Percentiles rank a stretch among this genome's conserved stretches.
phyloP scores from a whole-genome alignment of 1,140 invertebrate species.

The Bombus waltoni region DNA sequence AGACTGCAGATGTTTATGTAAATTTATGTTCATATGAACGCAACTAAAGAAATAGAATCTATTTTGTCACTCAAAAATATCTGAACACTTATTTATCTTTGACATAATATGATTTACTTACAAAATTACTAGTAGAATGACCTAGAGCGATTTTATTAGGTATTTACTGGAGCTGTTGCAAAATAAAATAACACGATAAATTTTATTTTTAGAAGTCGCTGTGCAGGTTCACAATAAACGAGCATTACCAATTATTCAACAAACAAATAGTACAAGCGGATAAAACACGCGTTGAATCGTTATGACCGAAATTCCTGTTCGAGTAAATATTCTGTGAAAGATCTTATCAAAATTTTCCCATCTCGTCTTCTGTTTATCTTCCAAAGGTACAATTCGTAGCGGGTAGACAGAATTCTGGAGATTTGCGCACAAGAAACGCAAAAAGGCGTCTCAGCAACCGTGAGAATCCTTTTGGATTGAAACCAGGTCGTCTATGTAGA shows the following conservation, averaged over 20 bases:
- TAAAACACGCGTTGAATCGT: neutral
- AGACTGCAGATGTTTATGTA: too few relatives aligned
- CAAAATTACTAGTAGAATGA: too few relatives aligned
- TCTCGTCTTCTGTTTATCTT: conserved; percentile 17
- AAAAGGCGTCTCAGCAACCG: neutral
- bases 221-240: neutral
- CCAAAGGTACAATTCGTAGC: neutral
- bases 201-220: too few relatives aligned
- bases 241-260: too few relatives aligned
- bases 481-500: neutral
- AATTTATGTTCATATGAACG: too few relatives aligned
- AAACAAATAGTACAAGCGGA: neutral
- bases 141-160: too few relatives aligned
- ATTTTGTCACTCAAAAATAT: too few relatives aligned
- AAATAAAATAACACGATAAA: too few relatives aligned
- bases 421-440: neutral
- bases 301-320: neutral
- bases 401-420: neutral
- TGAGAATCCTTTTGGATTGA: neutral
- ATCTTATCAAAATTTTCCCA: conserved; percentile 3
- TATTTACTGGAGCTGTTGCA: too few relatives aligned
- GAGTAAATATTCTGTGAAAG: neutral
- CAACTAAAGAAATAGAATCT: too few relatives aligned
- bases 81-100: too few relatives aligned
- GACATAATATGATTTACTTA: too few relatives aligned